phyloP scores from a whole-genome alignment of 2,797 vertebrate genomes.

The Aulostomus chinensis region DNA sequence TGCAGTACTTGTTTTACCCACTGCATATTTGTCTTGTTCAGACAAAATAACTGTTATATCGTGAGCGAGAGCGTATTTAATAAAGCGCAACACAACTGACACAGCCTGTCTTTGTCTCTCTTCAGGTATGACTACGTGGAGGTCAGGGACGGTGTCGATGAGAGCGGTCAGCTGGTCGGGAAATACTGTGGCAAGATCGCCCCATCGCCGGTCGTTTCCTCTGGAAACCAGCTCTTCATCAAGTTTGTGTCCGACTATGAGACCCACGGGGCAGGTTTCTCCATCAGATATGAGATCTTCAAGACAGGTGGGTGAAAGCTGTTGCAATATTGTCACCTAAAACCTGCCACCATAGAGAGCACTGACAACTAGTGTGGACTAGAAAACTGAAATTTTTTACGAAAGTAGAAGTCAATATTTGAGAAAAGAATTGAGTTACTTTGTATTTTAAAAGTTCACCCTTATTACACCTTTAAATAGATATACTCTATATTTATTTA shows the following conservation, averaged over 20 bases:
- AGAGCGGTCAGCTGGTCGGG: conserved; percentile 89
- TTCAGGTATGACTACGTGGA: conserved; percentile 97
- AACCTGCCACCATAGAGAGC: no score
- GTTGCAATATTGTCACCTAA: no score
- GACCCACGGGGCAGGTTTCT: conserved; percentile 97
- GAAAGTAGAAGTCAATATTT: no score
- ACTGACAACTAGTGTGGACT: no score
- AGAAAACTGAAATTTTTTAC: no score
- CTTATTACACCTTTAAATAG: no score
- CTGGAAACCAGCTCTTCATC: conserved; percentile 93
- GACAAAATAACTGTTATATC: no score
- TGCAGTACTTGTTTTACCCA: no score
- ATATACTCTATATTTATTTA: no score
- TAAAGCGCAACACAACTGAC: not conserved
- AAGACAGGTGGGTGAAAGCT: conserved; percentile 87
- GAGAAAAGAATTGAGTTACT: no score
- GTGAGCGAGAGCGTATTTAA: not conserved
- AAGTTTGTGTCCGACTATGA: conserved; percentile 99
- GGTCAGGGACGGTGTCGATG: conserved; percentile 91
- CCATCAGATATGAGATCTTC: conserved; percentile 97
- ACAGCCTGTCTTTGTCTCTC: not conserved
- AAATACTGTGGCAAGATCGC: conserved; percentile 99
- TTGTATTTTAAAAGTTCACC: no score
- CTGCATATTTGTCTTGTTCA: no score
- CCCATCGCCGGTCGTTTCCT: conserved; percentile 91